These are phyloP conservation scores for Microplitis manilae DNA, from an alignment of 2,888 invertebrate genomes.

Conservation along the genomic window DNA sequence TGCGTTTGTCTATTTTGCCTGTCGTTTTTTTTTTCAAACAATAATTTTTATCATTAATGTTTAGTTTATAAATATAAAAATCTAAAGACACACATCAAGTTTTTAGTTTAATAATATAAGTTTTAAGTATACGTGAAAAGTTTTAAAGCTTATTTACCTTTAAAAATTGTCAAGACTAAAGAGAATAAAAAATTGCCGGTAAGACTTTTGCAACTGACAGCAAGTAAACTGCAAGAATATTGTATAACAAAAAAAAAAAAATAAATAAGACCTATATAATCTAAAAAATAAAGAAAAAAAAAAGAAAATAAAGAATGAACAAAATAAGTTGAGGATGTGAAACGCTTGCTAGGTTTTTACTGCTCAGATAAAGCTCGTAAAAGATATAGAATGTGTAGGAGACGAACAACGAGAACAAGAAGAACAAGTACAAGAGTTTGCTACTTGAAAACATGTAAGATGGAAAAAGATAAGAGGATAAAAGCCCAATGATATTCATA, in stretches of 20 bases:
- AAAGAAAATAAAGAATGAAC: conserved; percentile 34
- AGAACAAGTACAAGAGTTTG: conserved; percentile 19
- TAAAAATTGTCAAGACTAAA: conserved; percentile 9
- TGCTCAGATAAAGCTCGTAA: conserved; percentile 40
- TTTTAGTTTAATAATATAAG: background rate
- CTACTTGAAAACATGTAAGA: conserved; percentile 24
- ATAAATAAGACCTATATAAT: conserved; percentile 17
- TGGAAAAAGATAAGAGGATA: conserved; percentile 24
- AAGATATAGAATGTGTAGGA: conserved; percentile 27
- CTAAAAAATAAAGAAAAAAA: conserved; percentile 14
- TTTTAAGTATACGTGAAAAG: background rate
- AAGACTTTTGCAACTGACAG: background rate
- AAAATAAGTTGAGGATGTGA: conserved; percentile 32
- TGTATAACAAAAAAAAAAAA: conserved; percentile 6
- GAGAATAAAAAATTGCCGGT: conserved; percentile 5
- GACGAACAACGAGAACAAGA: background rate
- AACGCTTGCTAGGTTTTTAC: conserved; percentile 34
- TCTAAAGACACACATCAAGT: background rate
- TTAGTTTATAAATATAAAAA: conserved; percentile 1
- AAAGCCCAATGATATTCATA: conserved; percentile 24
- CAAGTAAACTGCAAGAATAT: conserved; percentile 10
- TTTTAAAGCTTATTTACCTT: conserved; percentile 3
- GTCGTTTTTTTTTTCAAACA: background rate
- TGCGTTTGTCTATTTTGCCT: background rate
- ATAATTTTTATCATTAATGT: background rate